Evolutionary conservation across 2,888 invertebrate genomes (phyloP), one percentile per base, ranked within the genome.

Genomic region (Drosophila neutralis): DNA sequence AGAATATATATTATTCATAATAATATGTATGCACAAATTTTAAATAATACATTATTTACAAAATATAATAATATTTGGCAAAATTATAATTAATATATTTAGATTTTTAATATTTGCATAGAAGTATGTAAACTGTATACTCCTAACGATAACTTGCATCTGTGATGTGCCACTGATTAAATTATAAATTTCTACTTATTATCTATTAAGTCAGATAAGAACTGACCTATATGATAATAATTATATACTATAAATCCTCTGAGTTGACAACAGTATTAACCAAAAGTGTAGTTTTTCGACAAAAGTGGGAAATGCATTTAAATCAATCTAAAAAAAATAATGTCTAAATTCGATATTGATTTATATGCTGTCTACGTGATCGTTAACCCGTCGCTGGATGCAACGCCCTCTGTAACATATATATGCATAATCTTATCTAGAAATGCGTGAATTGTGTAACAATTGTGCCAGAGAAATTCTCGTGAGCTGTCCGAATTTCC

Each of bases 361-460:
- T n/a, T 29, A 45, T 38, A 15, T 29, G 4, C 36, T 56, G 81
- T 56, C 71, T 86, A 81, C 89, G 81, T 84, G 83, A 78, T 83
- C 51, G 61, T 63, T 29, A 24, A 27, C 71, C 49, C 52, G 69
- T 69, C 71, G 58, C 36, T 61, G 13, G 18, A 49, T 36, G 56
- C 36, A 64, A 78, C 69, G 48, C 64, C 62, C 66, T 59, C 21
- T 31, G 58, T 48, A 59, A 67, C 68, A 76, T 73, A 73, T 38
- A 74, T 52, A 59, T 11, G 15, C 15, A 29, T 40, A 57, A 59
- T 64, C 77, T 76, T 62, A 80, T 76, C 77, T 63, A 10, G 18
- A 45, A 57, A 40, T 57, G 21, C 52, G 11, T n/a, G 5, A 64
- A 53, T 80, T 78, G 77, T 77, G 69, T 69, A 78, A 76, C 64